Evolutionary conservation across 1,140 invertebrate species (phyloP).

Genomic region (Lineus longissimus): DNA sequence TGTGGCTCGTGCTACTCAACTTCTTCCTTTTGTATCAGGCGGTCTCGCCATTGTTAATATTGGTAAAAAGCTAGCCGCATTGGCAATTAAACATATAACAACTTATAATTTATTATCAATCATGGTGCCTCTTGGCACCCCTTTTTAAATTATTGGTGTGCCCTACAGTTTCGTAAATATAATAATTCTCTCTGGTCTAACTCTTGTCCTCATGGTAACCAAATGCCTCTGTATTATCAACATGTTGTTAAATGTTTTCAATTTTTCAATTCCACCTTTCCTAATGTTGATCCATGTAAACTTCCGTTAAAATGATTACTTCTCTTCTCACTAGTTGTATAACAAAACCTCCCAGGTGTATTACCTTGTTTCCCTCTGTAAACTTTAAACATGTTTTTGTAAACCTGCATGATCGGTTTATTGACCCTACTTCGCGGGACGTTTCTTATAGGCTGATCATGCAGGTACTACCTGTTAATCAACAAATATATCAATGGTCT

Average conservation of each 20-base stretch:
- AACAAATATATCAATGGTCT: background rate
- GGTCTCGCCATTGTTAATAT: slow-evolving; percentile 11
- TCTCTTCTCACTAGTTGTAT: background rate
- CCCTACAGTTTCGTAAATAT: background rate
- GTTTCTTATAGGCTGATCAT: background rate
- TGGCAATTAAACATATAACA: slow-evolving; percentile 6
- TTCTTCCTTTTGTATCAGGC: background rate
- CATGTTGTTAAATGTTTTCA: background rate
- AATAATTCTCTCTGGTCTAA: slow-evolving; percentile 6
- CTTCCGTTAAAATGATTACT: background rate
- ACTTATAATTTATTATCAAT: background rate
- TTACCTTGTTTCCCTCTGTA: background rate
- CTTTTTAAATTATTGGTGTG: slow-evolving; percentile 13
- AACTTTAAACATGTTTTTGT: background rate
- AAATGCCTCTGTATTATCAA: slow-evolving; percentile 10
- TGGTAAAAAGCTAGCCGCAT: background rate
- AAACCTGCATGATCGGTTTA: background rate
- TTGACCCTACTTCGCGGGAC: background rate
- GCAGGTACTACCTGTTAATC: slow-evolving; percentile 5
- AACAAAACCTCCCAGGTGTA: background rate
- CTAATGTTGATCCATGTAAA: slow-evolving; percentile 4
- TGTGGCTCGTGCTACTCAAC: background rate
- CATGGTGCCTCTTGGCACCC: background rate
- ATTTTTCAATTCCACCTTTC: slow-evolving; percentile 3
- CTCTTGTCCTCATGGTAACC: background rate